Evolutionary conservation across 1,140 invertebrate genomes (phyloP), one percentile per base, ranked within the genome.

Genomic region (Philopotamus ludificatus): DNA sequence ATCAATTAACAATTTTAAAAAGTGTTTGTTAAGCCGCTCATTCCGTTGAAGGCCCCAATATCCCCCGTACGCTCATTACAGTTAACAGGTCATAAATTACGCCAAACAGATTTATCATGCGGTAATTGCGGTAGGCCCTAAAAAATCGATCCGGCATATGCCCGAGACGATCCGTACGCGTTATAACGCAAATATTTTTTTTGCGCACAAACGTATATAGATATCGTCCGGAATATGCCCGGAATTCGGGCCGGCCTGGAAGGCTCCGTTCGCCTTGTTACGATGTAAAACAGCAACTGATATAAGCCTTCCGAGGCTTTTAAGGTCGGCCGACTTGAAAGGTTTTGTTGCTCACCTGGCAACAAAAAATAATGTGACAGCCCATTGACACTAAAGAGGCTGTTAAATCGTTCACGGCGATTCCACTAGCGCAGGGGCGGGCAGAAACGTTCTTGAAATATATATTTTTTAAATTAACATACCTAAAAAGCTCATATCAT

Each of bases 1-100:
- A 68, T 64, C 66, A 68, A 68, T 68, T 68, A 68, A 68, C 55
- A 64, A 63, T 57, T 68, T n/a, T 60, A 64, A 68, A 68, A 68
- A 64, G 49, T 68, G 55, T 68, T 68, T 68, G 66, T 63, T 44
- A 54, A 67, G 47, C 54, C n/a, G 21, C 39, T 42, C 54, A 58
- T 44, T 60, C 16, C 28, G 49, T n/a, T n/a, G 23, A 50, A 25
- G 45, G 21, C 9, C 44, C 25, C 44, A 39, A 49, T 28, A 21
- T 58, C 22, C 44, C 21, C n/a, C n/a, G n/a, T n/a, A n/a, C n/a
- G n/a, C n/a, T n/a, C n/a, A n/a, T n/a, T n/a, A n/a, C n/a, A n/a
- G n/a, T n/a, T n/a, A n/a, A n/a, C n/a, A n/a, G n/a, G n/a, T n/a
- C n/a, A n/a, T n/a, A n/a, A n/a, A n/a, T n/a, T n/a, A n/a, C n/a